These are phyloP conservation scores for Polymixis lichenea DNA, from an alignment of 2,888 invertebrate species.

Conservation along the genomic window DNA sequence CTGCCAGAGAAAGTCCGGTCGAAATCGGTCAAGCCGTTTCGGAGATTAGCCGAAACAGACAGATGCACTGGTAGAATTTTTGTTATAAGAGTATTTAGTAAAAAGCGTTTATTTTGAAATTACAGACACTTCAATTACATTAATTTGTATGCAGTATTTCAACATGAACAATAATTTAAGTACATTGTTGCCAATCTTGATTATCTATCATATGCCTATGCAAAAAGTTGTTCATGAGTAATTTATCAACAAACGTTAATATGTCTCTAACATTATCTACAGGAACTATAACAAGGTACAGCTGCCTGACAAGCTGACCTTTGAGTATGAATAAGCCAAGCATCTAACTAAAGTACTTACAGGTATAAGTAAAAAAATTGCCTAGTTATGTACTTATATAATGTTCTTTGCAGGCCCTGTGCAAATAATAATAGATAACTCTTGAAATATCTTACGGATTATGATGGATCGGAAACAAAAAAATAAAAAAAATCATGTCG, in stretches of 20 bases:
- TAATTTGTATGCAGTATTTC: background rate
- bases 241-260: slow-evolving; percentile 13
- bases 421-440: too few relatives aligned
- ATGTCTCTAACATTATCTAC: slow-evolving; percentile 7
- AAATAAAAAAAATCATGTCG: background rate
- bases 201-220: background rate
- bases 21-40: too few relatives aligned
- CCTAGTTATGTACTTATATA: background rate
- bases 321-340: slow-evolving; percentile 3
- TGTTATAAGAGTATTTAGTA: too few relatives aligned
- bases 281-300: slow-evolving; percentile 4
- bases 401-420: background rate
- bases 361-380: too few relatives aligned
- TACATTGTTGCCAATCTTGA: background rate
- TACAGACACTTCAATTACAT: too few relatives aligned
- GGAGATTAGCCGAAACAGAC: too few relatives aligned
- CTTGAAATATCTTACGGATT: background rate
- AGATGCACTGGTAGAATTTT: too few relatives aligned
- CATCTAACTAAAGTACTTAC: background rate
- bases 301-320: background rate
- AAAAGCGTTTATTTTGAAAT: too few relatives aligned
- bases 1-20: too few relatives aligned
- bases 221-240: slow-evolving; percentile 22
- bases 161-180: background rate
- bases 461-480: background rate